phyloP scores from a whole-genome alignment of 1,140 invertebrate species.

The Phocides pigmalion region DNA sequence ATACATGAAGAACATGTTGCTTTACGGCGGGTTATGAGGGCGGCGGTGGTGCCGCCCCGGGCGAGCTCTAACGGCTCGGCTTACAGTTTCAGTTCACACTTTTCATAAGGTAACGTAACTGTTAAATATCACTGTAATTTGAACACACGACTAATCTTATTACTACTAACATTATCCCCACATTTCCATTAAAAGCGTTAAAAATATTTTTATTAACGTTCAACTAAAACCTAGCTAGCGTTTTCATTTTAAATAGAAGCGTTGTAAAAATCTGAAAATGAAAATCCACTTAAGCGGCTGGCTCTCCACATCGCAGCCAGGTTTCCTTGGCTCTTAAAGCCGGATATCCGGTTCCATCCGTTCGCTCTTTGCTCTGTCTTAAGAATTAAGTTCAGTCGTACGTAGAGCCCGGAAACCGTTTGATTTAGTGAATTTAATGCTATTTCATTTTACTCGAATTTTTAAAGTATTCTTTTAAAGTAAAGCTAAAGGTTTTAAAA shows the following conservation, averaged over 20 bases:
- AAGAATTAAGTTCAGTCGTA: conserved; percentile 43
- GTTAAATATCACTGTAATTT: too few species aligned
- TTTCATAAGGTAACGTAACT: too few species aligned
- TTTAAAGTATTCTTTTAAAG: background rate
- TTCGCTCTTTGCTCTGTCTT: conserved; percentile 44
- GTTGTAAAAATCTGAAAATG: conserved; percentile 35
- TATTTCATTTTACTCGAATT: background rate
- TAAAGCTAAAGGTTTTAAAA: too few species aligned
- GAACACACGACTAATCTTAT: too few species aligned
- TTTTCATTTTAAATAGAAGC: conserved; percentile 12
- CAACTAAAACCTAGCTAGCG: background rate
- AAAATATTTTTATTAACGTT: too few species aligned
- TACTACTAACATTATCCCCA: background rate
- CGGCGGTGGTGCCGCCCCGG: too few species aligned
- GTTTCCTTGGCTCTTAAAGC: conserved; percentile 55
- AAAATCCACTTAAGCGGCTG: conserved; percentile 47
- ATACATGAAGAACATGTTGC: too few species aligned
- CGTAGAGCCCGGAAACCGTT: conserved; percentile 30
- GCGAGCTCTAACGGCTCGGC: too few species aligned
- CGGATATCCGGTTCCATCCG: conserved; percentile 54
- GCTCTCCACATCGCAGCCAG: conserved; percentile 41
- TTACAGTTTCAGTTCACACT: too few species aligned
- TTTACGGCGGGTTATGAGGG: too few species aligned
- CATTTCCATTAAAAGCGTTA: background rate
- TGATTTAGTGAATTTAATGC: conserved; percentile 27